Evolutionary conservation across 2,797 vertebrate species (phyloP).

Genomic region (Chaenodraco wilsoni): DNA sequence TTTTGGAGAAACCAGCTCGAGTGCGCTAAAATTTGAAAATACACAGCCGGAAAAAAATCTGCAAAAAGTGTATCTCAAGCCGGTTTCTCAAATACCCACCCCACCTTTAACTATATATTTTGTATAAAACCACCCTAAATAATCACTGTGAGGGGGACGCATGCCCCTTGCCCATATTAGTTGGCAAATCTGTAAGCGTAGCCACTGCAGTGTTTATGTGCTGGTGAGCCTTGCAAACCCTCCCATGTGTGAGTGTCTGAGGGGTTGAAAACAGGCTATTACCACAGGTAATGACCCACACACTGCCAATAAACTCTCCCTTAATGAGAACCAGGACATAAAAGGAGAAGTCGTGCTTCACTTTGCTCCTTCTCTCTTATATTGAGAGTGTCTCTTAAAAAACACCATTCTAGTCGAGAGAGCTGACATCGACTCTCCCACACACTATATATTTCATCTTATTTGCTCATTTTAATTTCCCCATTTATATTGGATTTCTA

Average conservation of each 20-base stretch:
- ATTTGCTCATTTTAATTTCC: conserved; percentile 23
- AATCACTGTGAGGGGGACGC: background rate
- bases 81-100: too few relatives aligned
- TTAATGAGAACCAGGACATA: conserved; percentile 75
- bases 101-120: background rate
- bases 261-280: conserved; percentile 75
- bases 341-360: conserved; percentile 53
- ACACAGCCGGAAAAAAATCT: too few relatives aligned
- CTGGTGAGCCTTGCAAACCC: conserved; percentile 65
- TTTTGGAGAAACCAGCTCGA: too few relatives aligned
- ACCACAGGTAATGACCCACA: conserved; percentile 80
- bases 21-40: too few relatives aligned
- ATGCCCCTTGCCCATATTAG: conserved; percentile 13
- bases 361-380: conserved; percentile 46
- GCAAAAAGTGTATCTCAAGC: too few relatives aligned
- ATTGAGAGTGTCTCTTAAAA: conserved; percentile 50
- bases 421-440: conserved; percentile 11
- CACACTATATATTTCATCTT: conserved; percentile 29
- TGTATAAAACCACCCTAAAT: conserved; percentile 2
- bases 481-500: conserved; percentile 10
- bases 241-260: conserved; percentile 67
- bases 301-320: conserved; percentile 76
- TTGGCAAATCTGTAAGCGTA: conserved; percentile 29
- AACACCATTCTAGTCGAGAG: conserved; percentile 20
- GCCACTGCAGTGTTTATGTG: conserved; percentile 58